Percentiles rank a stretch among this genome's conserved stretches.
Evolutionary conservation across 2,888 invertebrate genomes (phyloP).

Genomic region (Tenthredo distinguenda): DNA sequence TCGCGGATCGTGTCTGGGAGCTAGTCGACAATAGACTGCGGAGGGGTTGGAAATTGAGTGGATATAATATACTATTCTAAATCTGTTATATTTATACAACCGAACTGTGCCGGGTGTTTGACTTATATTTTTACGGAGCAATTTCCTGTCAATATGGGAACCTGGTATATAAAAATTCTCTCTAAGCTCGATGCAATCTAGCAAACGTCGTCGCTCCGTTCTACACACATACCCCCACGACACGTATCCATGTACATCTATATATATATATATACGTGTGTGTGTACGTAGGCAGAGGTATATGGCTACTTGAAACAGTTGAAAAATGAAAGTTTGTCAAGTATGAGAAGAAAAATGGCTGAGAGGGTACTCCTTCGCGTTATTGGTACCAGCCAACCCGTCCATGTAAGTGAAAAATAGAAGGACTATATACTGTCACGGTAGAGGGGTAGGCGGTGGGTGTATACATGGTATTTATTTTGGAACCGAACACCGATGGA

Average conservation of each 20-base stretch:
- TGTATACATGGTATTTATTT: not conserved
- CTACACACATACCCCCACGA: not conserved
- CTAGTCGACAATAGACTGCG: no score
- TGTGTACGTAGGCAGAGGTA: not conserved
- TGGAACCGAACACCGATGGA: not conserved
- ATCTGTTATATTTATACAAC: not conserved
- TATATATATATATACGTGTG: no score
- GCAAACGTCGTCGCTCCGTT: slow-evolving; percentile 28
- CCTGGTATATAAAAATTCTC: not conserved
- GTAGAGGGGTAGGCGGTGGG: not conserved
- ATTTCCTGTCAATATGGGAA: slow-evolving; percentile 43
- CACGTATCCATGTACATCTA: not conserved
- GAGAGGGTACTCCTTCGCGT: not conserved
- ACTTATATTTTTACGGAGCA: slow-evolving; percentile 10
- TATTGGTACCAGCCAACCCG: slow-evolving; percentile 25
- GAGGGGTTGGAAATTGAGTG: not conserved
- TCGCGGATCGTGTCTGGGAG: no score
- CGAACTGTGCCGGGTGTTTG: not conserved
- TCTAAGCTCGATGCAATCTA: slow-evolving; percentile 33
- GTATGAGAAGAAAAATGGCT: slow-evolving; percentile 35
- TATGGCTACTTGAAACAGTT: not conserved
- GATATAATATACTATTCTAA: not conserved
- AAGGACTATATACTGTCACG: not conserved
- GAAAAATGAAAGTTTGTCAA: slow-evolving; percentile 49
- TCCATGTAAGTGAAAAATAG: slow-evolving; percentile 17